Conservation (phyloP, 2,797 vertebrate species). For the Halcyon leucocephala region DNA sequence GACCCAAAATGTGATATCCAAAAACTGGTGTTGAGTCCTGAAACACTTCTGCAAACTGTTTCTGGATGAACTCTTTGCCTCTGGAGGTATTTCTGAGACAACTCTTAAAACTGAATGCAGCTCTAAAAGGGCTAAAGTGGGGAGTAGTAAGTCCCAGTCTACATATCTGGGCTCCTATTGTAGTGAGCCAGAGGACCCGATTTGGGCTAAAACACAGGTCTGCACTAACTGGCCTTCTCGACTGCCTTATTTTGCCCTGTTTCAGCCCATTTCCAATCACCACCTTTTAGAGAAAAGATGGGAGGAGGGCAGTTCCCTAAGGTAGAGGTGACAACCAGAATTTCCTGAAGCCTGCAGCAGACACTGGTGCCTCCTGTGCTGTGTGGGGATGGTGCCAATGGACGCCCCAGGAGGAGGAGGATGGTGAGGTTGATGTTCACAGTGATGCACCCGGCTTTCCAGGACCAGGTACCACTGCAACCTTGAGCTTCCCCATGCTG, state of each 20-base stretch:
- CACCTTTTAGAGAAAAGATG: not conserved
- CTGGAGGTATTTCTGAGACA: not conserved
- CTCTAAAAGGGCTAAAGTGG: not conserved
- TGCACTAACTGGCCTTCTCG: not conserved
- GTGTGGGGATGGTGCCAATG: rapidly evolving
- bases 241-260: not conserved
- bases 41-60: not conserved
- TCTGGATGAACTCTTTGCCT: not conserved
- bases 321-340: not conserved
- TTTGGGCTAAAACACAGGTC: not conserved
- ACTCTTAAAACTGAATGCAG: not conserved
- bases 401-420: not conserved
- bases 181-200: not conserved
- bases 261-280: not conserved
- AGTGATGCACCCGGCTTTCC: rapidly evolving
- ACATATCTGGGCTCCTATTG: not conserved
- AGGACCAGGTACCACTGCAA: rapidly evolving
- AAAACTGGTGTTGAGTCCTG: not conserved
- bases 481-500: not conserved
- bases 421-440: rapidly evolving
- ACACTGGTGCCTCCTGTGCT: rapidly evolving
- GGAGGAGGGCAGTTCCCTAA: not conserved
- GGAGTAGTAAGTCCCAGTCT: rapidly evolving
- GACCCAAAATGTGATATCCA: not conserved
- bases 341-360: not conserved